Evolutionary conservation across 2,113 vertebrate genomes (phyloP), one percentile per base, ranked within the genome.

Genomic region (Tricholaema leucomelas): DNA sequence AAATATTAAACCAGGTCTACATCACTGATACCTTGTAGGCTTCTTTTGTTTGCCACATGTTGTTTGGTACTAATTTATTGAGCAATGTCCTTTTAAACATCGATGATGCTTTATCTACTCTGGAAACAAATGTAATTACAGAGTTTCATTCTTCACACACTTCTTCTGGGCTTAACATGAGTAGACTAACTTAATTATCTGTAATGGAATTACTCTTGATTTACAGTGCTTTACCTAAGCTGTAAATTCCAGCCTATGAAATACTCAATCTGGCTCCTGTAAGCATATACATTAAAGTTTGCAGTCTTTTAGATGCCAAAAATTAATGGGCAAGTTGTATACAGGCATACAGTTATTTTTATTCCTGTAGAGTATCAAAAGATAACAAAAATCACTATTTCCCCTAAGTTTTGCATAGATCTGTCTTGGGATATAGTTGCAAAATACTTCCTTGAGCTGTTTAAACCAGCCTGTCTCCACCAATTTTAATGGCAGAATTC

Each of bases 41-140:
- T 71, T 70, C 61, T 66, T 91, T 92, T 93, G 59, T 90, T 89
- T 87, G 12, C 10, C 19, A 12, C 31, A 58, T 89, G 93, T 85
- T 35, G 65, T 94, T 93, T 80, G 33, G 66, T 85, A 60, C 81
- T 82, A 93, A 94, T 92, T 95, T 94, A 74, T 85, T 92, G 92
- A 92, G 77, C 60, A 87, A 54, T 79, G 76, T 79, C 86, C 27
- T 63, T 76, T 85, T 92, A 94, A 96, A 82, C 94, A 87, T 82
- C 12, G 0, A 58, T 90, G 60, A 88, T 89, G 38, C 19, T 94
- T 44, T 94, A 60, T 91, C 88, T 95, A 44, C 85, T 94, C 91
- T 95, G 81, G 80, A 95, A 94, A 95, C 66, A 94, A 91, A 95
- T 90, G 36, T 42, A 96, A 95, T 97, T 95, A 95, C 69, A 86